Conservation (phyloP, 2,113 vertebrate species). For the Glaucidium brasilianum region DNA sequence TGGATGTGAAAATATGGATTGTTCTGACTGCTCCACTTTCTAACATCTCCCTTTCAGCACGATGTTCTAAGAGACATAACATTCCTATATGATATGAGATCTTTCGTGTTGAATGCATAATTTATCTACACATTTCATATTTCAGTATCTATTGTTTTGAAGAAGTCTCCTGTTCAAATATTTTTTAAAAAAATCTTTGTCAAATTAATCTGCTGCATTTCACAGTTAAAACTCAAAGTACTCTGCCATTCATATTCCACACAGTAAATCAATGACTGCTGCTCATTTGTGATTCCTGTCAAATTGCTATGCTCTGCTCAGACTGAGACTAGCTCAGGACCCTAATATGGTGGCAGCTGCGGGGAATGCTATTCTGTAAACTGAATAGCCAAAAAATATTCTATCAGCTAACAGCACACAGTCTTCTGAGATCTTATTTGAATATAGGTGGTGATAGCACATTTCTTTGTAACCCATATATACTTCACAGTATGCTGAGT, state of each 20-base stretch:
- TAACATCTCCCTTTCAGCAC: background rate
- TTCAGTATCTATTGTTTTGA: slow-evolving; percentile 34
- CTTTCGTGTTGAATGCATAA: slow-evolving; percentile 27
- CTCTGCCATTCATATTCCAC: background rate
- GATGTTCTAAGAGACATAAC: slow-evolving; percentile 4
- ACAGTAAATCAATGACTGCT: background rate
- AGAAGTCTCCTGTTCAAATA: background rate
- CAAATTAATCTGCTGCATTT: slow-evolving; percentile 4
- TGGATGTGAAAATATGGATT: slow-evolving; percentile 18
- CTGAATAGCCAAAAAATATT: background rate
- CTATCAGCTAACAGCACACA: slow-evolving; percentile 25
- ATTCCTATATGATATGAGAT: slow-evolving; percentile 25
- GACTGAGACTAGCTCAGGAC: slow-evolving; percentile 11
- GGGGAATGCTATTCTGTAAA: background rate
- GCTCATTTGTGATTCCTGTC: slow-evolving; percentile 39
- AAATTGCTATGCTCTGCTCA: background rate
- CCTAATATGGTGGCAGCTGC: slow-evolving; percentile 34
- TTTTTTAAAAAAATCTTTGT: background rate
- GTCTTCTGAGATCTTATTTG: slow-evolving; percentile 29
- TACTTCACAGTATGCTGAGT: background rate
- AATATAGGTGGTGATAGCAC: slow-evolving; percentile 10
- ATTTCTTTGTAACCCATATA: background rate
- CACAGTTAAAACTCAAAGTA: background rate
- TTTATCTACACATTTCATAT: slow-evolving; percentile 35
- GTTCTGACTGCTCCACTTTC: slow-evolving; percentile 45